A percentile compares a stretch with the other conserved stretches of the same genome.
These are phyloP conservation scores for Ceratitis capitata DNA, from an alignment of 1,140 invertebrate genomes.

Conservation along the genomic window DNA sequence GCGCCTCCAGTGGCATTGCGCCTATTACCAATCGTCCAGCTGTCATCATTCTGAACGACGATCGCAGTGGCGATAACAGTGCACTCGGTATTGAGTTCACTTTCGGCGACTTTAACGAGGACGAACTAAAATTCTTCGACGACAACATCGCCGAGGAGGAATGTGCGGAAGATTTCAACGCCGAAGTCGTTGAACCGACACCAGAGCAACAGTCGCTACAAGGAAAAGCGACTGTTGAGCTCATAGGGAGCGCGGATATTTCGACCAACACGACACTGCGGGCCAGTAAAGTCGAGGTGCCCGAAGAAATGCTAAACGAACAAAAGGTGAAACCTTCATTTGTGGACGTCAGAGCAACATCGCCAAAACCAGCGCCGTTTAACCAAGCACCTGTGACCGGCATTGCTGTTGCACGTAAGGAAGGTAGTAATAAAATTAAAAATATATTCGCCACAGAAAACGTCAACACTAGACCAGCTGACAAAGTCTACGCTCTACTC, in stretches of 20 bases:
- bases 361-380: not conserved
- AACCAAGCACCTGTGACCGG: not conserved
- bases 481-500: not conserved
- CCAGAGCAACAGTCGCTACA: not conserved
- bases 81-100: slow-evolving; percentile 58
- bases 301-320: not conserved
- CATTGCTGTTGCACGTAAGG: not conserved
- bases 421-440: not conserved
- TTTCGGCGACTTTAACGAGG: slow-evolving; percentile 64
- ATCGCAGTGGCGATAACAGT: slow-evolving; percentile 50
- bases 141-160: slow-evolving; percentile 42
- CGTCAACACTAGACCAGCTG: not conserved
- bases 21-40: slow-evolving; percentile 66
- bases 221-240: not conserved
- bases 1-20: not conserved
- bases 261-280: not conserved
- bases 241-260: not conserved
- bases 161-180: not conserved
- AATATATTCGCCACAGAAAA: not conserved
- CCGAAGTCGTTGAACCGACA: not conserved
- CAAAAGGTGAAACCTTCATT: not conserved
- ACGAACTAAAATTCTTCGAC: slow-evolving; percentile 60
- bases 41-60: slow-evolving; percentile 72
- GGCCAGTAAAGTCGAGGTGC: not conserved
- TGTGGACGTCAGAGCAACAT: not conserved